phyloP scores from a whole-genome alignment of 2,113 vertebrate genomes.

The Riparia riparia region DNA sequence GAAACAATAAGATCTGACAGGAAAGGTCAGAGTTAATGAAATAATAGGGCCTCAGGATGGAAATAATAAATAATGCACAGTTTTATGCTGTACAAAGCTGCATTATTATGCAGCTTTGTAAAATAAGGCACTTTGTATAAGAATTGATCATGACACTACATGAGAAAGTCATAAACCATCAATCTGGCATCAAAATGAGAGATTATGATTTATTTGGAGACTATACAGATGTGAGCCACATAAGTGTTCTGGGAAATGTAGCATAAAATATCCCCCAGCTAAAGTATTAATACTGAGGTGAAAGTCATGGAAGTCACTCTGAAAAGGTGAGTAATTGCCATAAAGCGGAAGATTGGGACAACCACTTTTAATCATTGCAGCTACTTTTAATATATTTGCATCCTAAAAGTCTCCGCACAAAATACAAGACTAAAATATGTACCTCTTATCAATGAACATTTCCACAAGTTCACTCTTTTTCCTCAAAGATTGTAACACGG shows the following conservation, averaged over 20 bases:
- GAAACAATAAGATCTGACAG: background rate
- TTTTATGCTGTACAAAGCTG: background rate
- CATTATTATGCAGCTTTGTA: background rate
- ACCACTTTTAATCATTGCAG: background rate
- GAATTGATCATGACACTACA: background rate
- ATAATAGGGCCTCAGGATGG: background rate
- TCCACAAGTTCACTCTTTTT: background rate
- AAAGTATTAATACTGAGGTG: background rate
- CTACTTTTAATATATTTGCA: background rate
- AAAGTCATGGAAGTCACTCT: conserved; percentile 3
- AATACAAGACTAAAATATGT: background rate
- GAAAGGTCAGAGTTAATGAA: conserved; percentile 27
- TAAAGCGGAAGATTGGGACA: background rate
- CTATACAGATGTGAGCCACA: background rate
- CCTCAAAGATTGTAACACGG: background rate
- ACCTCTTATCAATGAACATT: background rate
- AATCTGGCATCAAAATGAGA: conserved; percentile 22
- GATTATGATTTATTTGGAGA: background rate
- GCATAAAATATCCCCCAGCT: conserved; percentile 16
- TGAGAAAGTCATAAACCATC: conserved; percentile 12
- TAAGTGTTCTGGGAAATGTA: background rate
- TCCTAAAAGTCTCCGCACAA: background rate
- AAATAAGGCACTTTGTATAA: background rate
- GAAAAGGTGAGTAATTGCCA: background rate
- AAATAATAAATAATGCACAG: conserved; percentile 25